Percentiles rank a stretch among this genome's conserved stretches.
These are phyloP conservation scores for Tetragnatha versicolor DNA, from an alignment of 1,140 invertebrate genomes.

Conservation along the genomic window DNA sequence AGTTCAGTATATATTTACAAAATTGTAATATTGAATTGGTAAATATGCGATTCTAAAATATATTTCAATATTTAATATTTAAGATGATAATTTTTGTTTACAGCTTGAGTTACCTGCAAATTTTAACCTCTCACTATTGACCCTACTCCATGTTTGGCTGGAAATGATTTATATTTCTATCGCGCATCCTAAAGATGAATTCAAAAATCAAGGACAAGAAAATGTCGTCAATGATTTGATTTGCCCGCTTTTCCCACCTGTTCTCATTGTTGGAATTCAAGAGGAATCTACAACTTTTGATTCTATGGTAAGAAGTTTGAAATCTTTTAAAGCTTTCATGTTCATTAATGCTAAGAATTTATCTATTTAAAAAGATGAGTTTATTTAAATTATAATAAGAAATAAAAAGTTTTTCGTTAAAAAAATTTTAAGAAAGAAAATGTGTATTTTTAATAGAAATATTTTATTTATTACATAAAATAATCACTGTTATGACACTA, in stretches of 20 bases:
- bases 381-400: background rate
- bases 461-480: no score
- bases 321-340: background rate
- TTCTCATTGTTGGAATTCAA: constrained; percentile 65
- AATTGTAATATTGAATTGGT: no score
- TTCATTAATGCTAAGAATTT: background rate
- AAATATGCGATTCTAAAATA: no score
- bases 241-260: constrained; percentile 62
- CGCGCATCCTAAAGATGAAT: constrained; percentile 33
- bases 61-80: no score
- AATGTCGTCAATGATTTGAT: constrained; percentile 35
- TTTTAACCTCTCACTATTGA: constrained; percentile 33
- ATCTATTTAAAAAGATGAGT: background rate
- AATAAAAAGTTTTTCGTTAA: background rate
- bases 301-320: constrained; percentile 1
- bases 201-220: constrained; percentile 1
- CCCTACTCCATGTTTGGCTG: constrained; percentile 57
- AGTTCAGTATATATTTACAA: no score
- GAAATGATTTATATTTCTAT: constrained; percentile 56
- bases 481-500: no score
- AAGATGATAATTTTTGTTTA: no score
- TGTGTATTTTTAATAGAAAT: no score
- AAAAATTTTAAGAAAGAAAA: no score
- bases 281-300: constrained; percentile 58
- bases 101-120: constrained; percentile 28